Base-by-base conservation (phyloP, 2,797 vertebrate genomes). In the Betta splendens region DNA sequence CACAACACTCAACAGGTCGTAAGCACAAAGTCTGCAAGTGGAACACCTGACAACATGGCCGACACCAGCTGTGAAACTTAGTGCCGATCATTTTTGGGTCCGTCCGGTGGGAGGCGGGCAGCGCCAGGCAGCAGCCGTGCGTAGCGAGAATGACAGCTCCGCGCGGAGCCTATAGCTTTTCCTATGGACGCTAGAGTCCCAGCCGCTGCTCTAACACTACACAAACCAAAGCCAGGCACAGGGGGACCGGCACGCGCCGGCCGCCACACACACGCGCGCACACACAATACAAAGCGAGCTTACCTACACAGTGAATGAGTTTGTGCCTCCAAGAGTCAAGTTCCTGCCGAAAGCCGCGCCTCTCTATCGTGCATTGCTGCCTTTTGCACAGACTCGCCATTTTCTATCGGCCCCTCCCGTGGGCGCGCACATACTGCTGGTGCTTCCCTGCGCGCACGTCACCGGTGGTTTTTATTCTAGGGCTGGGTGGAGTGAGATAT, bases 291-390 rank as follows among this genome's bases (percentile, higher is more conserved):
- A 69, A 87, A 76, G 80, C 85, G 72, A 78, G 88, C 93, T 96
- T 95, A 98, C 96, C 96, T 93, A 97, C 94, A 93, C 93, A 94
- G 89, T 93, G 94, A 87, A 95, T 88, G 82, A 97, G 94, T 92
- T 94, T 95, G 86, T 94, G 92, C 79, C 93, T 91, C 95, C 96
- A 97, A 80, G 93, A 94, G 87, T 97, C 94, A 86, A 94, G 92
- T 92, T 97, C 95, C 87, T 95, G 94, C 82, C 94, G 93, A 93
- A 94, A 92, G 89, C 93, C 93, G 92, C 94, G 94, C 90, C 94
- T 95, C 89, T 96, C 94, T 90, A 91, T 93, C 85, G 92, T 94
- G 91, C 94, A 93, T 91, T 96, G 90, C 91, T 94, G 94, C 92
- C 92, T 92, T 86, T 91, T 93, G 84, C 94, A 96, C 92, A 90